A percentile compares a stretch with the other conserved stretches of the same genome.
Conservation (phyloP, 1,140 invertebrate species). For the Bombus vancouverensis region DNA sequence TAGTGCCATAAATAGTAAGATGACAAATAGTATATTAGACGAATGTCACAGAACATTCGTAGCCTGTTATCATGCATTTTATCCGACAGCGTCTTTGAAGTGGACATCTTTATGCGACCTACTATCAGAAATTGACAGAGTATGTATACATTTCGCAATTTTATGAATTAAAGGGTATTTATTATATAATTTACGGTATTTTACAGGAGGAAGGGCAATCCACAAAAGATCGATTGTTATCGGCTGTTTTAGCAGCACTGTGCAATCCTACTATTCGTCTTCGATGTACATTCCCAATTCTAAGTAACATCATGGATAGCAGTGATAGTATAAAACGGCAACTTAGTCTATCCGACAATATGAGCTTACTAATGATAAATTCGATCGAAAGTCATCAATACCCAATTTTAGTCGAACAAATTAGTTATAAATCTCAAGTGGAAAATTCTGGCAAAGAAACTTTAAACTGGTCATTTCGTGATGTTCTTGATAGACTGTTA, state of each 20-base stretch:
- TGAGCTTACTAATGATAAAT: constrained; percentile 87
- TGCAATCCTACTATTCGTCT: constrained; percentile 91
- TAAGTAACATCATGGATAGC: constrained; percentile 83
- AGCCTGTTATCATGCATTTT: constrained; percentile 97
- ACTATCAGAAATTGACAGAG: constrained; percentile 90
- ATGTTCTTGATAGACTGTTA: constrained; percentile 92
- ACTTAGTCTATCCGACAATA: constrained; percentile 87
- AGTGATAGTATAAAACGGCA: constrained; percentile 83
- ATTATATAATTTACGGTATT: not conserved
- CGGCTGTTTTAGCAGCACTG: constrained; percentile 91
- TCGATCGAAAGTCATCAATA: constrained; percentile 89
- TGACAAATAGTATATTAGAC: constrained; percentile 89
- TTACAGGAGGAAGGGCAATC: constrained; percentile 76
- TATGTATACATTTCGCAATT: constrained; percentile 75
- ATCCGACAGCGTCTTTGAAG: constrained; percentile 95
- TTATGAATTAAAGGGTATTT: not conserved
- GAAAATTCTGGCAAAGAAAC: constrained; percentile 78
- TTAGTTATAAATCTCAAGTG: constrained; percentile 86
- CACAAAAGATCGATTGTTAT: constrained; percentile 88
- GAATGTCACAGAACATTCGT: constrained; percentile 96
- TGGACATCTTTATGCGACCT: constrained; percentile 96
- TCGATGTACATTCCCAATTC: constrained; percentile 89
- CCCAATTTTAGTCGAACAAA: constrained; percentile 91
- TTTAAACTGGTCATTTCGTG: constrained; percentile 89
- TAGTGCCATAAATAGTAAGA: constrained; percentile 72